phyloP scores from a whole-genome alignment of 2,888 invertebrate genomes.

The Caenorhabditis afra region DNA sequence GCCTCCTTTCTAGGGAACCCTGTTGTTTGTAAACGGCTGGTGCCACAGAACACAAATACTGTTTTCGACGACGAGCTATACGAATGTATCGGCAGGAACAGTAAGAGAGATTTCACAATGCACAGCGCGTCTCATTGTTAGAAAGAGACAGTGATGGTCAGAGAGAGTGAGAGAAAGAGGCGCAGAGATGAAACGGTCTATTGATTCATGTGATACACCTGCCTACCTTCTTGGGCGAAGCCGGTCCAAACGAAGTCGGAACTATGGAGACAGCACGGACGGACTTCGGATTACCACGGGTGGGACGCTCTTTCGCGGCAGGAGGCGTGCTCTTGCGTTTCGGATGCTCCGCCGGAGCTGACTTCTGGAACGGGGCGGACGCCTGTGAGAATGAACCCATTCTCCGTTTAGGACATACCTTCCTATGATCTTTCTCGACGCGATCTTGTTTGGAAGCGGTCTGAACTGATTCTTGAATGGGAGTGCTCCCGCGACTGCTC shows the following conservation, averaged over 20 bases:
- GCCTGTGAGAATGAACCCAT: background rate
- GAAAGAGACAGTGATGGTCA: conserved; percentile 42
- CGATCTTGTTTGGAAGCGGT: background rate
- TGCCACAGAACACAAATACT: no score
- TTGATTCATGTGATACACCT: background rate
- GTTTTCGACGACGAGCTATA: background rate
- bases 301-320: conserved; percentile 23
- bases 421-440: background rate
- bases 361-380: background rate
- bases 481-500: conserved; percentile 40
- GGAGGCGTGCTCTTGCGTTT: conserved; percentile 16
- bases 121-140: conserved; percentile 15
- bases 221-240: conserved; percentile 38
- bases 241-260: background rate
- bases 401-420: background rate
- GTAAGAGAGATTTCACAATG: conserved; percentile 18
- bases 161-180: conserved; percentile 38
- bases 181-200: conserved; percentile 26
- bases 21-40: background rate
- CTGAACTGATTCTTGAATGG: background rate
- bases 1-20: background rate
- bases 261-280: background rate
- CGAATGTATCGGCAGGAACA: conserved; percentile 1
- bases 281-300: conserved; percentile 9
- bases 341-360: background rate